A percentile compares a stretch with the other conserved stretches of the same genome.
phyloP scores from a whole-genome alignment of 2,797 vertebrate species.

The Atherinosoma microstoma region DNA sequence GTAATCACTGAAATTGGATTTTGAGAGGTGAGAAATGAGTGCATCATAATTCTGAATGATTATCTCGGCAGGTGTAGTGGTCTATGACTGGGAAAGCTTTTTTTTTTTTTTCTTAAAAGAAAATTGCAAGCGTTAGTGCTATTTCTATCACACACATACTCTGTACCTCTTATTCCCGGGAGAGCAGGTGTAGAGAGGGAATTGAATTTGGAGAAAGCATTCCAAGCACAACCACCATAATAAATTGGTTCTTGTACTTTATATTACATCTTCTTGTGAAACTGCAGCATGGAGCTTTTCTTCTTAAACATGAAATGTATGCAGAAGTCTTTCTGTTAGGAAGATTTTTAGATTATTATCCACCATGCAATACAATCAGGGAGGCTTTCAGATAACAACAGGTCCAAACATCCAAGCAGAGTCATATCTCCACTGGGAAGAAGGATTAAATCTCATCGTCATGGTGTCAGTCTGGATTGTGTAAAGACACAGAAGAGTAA shows the following conservation, averaged over 20 bases:
- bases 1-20: constrained; percentile 77
- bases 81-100: constrained; percentile 28
- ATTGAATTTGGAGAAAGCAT: constrained; percentile 42
- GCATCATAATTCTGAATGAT: constrained; percentile 70
- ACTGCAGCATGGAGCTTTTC: constrained; percentile 9
- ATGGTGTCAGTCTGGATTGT: not conserved
- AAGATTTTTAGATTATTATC: not conserved
- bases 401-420: not conserved
- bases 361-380: not conserved
- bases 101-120: constrained; percentile 26
- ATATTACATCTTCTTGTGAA: constrained; percentile 13
- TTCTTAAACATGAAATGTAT: constrained; percentile 11
- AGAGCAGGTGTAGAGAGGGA: constrained; percentile 42
- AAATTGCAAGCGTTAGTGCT: constrained; percentile 56
- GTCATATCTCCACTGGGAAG: not conserved
- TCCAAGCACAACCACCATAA: constrained; percentile 11
- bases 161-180: constrained; percentile 15
- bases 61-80: constrained; percentile 65
- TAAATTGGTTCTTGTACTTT: constrained; percentile 23
- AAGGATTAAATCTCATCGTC: not conserved
- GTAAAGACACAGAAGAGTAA: no score
- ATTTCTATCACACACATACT: constrained; percentile 27
- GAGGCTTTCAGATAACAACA: not conserved
- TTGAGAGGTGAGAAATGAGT: constrained; percentile 72
- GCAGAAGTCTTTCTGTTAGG: not conserved